These are phyloP conservation scores for Caenorhabditis drosophilae DNA, from an alignment of 2,888 invertebrate species.

Conservation along the genomic window DNA sequence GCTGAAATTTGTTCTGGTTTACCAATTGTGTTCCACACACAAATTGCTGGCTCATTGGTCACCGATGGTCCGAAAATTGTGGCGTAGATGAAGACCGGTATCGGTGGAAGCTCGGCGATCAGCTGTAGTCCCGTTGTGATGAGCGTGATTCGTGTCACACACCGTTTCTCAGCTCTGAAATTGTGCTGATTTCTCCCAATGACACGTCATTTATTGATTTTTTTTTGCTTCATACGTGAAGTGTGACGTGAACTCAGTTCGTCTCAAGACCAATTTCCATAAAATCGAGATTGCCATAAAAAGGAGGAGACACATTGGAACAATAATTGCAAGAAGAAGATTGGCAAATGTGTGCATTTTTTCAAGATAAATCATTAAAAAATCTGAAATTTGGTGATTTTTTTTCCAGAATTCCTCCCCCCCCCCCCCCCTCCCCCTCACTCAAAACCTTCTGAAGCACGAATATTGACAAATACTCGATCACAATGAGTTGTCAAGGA, in stretches of 20 bases:
- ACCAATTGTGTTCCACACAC: conserved; percentile 46
- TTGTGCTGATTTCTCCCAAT: no score
- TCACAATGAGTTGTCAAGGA: conserved; percentile 42
- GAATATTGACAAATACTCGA: conserved; percentile 45
- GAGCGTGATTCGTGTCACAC: conserved; percentile 65
- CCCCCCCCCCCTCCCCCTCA: no score
- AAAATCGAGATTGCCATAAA: conserved; percentile 62
- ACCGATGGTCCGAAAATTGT: conserved; percentile 48
- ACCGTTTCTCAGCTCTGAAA: conserved; percentile 61
- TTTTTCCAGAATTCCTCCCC: conserved; percentile 1
- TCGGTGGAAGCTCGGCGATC: conserved; percentile 57
- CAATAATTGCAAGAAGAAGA: conserved; percentile 57
- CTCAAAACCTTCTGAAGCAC: conserved; percentile 55
- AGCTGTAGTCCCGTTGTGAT: conserved; percentile 61
- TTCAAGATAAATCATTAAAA: conserved; percentile 50
- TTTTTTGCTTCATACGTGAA: conserved; percentile 31
- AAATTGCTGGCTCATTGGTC: conserved; percentile 35
- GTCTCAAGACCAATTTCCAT: conserved; percentile 50
- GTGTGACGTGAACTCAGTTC: conserved; percentile 40
- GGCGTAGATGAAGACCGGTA: conserved; percentile 60
- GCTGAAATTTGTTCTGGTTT: not conserved
- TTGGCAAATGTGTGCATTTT: conserved; percentile 58
- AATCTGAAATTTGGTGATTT: conserved; percentile 23
- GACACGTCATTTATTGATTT: not conserved
- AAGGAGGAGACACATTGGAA: conserved; percentile 61